phyloP scores from a whole-genome alignment of 2,797 vertebrate genomes.

The Peromyscus attwateri region DNA sequence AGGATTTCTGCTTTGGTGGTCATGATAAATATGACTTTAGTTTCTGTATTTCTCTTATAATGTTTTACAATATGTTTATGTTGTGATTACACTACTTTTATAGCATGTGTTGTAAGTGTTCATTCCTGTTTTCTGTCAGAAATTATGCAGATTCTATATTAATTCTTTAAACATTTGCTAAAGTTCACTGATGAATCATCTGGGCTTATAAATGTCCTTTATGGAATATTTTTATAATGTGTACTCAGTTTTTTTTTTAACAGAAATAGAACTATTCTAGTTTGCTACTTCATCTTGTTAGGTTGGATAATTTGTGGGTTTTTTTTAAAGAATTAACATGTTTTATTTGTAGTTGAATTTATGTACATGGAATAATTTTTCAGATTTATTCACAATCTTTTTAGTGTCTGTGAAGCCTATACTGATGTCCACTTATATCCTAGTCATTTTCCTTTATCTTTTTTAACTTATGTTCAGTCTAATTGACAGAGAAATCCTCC shows the following conservation, averaged over 20 bases:
- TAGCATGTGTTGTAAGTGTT: neutral
- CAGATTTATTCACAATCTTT: neutral
- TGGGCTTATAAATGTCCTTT: neutral
- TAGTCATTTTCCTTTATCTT: neutral
- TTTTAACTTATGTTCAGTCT: neutral
- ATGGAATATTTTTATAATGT: neutral
- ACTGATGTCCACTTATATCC: neutral
- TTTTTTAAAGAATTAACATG: conserved; percentile 36
- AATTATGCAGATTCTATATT: conserved; percentile 35
- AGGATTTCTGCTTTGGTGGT: neutral
- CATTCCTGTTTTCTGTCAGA: neutral
- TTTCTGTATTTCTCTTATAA: neutral
- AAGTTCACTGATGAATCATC: conserved; percentile 21
- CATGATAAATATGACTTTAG: neutral
- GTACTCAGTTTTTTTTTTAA: conserved; percentile 38
- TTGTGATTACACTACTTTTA: neutral
- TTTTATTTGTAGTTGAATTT: neutral
- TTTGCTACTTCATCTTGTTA: conserved; percentile 21
- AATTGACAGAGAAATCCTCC: neutral
- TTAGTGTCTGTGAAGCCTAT: neutral
- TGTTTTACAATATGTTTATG: neutral
- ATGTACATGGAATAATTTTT: neutral
- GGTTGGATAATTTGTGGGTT: neutral
- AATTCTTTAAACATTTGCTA: conserved; percentile 47
- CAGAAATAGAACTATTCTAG: neutral